Evolutionary conservation across 2,113 vertebrate species (phyloP), one percentile per base, ranked within the genome.

Genomic region (Chaetops frenatus): DNA sequence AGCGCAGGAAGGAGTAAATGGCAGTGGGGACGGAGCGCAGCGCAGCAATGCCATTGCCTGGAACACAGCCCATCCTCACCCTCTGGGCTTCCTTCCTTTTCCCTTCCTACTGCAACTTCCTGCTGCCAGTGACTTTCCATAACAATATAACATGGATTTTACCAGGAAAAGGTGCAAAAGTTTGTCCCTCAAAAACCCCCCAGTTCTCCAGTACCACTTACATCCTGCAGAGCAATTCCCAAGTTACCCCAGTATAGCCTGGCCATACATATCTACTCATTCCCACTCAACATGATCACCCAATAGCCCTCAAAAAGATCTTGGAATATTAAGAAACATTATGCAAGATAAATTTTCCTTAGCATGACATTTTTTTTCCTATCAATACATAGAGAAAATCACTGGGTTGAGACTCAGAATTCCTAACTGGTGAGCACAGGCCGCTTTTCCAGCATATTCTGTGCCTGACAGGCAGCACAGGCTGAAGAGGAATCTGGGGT

Each of bases 21-120:
- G 99, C 99, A 0, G 99, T 99, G 64, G 99, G 99, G 86, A 99
- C 99, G 2, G 99, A 99, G 18, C 99, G 98, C 66, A 99, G 97
- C 2, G 99, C 99, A 1, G 98, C 99, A 6, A 99, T 99, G 91
- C 99, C 99, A 1, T 99, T 99, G 86, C 99, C 99, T 99, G 95
- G 7, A 87, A 96, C 76, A 61, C 94, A 84, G 65, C 61, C 81
- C 0, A 3, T 10, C 57, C 19, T 2, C 50, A 69, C 56, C 47
- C 64, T n/a, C 69, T 25, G 69, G 18, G 8, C 36, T 45, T 14
- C 67, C n/a, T 14, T 35, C 64, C 56, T 17, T 20, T 4, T 11
- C 57, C 54, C 47, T 29, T 66, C 50, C 21, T 17, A 25, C n/a
- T 24, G 11, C 13, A 24, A 1, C 31, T 20, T 15, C n/a, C 48